These are phyloP conservation scores for Falco peregrinus DNA, from an alignment of 2,797 vertebrate species.

Conservation along the genomic window DNA sequence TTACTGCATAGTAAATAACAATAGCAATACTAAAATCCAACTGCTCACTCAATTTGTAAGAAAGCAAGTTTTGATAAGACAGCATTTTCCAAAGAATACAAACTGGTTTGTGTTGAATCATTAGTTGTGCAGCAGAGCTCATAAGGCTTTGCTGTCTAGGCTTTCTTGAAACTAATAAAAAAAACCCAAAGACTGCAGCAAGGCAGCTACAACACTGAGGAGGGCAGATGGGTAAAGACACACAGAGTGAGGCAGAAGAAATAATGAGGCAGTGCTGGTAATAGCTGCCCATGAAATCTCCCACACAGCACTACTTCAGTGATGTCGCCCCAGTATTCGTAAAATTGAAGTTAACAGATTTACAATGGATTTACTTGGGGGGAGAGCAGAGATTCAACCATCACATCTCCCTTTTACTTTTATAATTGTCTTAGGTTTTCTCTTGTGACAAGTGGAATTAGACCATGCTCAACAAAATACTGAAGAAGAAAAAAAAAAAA, in stretches of 20 bases:
- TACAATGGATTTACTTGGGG: neutral
- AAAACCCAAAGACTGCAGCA: neutral
- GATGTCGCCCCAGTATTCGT: rapidly evolving
- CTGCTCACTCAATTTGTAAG: neutral
- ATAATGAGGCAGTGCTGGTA: neutral
- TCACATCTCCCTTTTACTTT: neutral
- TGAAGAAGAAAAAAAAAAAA: neutral
- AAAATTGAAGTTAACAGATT: neutral
- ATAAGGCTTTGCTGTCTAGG: neutral
- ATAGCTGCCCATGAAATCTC: neutral
- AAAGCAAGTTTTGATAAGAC: neutral
- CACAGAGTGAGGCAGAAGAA: neutral
- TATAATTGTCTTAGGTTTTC: neutral
- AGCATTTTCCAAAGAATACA: neutral
- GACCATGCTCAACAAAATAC: neutral
- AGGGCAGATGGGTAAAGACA: neutral
- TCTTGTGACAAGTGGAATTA: neutral
- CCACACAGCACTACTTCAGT: neutral
- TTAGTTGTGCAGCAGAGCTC: neutral
- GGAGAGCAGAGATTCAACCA: neutral
- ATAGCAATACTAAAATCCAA: neutral
- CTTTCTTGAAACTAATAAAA: neutral
- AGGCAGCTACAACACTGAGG: neutral
- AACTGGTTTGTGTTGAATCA: neutral
- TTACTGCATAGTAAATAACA: neutral